These are phyloP conservation scores for Chymomyza fuscimana DNA, from an alignment of 2,888 invertebrate genomes.

Conservation along the genomic window DNA sequence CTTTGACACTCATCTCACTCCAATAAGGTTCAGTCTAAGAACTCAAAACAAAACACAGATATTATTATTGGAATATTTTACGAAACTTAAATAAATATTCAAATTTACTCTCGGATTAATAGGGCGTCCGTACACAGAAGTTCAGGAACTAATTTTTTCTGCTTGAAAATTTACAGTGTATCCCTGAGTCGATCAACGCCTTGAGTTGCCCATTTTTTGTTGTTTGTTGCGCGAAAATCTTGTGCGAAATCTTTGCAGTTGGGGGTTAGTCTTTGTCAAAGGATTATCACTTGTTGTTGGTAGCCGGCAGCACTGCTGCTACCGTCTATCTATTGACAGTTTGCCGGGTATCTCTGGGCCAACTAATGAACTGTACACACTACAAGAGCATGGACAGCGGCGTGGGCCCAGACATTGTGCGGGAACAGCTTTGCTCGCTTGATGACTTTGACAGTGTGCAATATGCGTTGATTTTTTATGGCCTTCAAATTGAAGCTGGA, in stretches of 20 bases:
- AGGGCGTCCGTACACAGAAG: no score
- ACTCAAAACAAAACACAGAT: no score
- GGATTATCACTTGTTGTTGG: conserved; percentile 67
- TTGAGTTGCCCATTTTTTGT: conserved; percentile 29
- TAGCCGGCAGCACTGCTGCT: background rate
- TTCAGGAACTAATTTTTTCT: no score
- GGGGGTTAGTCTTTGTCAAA: conserved; percentile 58
- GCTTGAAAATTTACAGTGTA: no score
- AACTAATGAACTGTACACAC: conserved; percentile 45
- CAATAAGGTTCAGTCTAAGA: no score
- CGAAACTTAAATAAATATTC: no score
- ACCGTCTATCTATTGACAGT: conserved; percentile 8
- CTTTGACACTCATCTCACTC: no score
- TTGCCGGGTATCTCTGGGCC: background rate
- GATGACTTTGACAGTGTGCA: conserved; percentile 76
- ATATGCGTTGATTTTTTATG: conserved; percentile 78
- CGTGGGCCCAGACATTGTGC: background rate
- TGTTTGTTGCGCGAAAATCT: conserved; percentile 47
- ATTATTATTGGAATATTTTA: no score
- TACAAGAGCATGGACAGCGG: background rate
- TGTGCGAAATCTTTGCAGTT: conserved; percentile 57
- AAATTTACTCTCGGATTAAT: no score
- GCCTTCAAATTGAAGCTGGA: conserved; percentile 74
- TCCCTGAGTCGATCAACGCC: no score
- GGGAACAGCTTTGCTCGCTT: conserved; percentile 25